Evolutionary conservation across 2,113 vertebrate genomes (phyloP).

Genomic region (Agapornis roseicollis): DNA sequence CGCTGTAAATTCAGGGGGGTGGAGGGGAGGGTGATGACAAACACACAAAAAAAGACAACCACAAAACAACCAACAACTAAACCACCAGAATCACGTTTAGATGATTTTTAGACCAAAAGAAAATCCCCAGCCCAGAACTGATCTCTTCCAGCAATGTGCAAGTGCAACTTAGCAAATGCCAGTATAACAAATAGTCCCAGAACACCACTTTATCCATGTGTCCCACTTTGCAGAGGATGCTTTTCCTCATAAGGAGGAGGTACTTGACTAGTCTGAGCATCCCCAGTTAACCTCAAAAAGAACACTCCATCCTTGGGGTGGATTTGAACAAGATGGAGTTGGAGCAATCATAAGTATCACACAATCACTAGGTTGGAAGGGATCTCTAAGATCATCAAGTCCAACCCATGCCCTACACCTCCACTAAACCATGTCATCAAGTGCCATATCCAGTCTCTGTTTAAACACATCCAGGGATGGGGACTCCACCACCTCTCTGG

Average conservation of each 20-base stretch:
- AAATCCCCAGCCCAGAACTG: neutral
- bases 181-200: neutral
- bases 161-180: neutral
- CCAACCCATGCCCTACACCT: too few relatives aligned
- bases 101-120: neutral
- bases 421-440: too few relatives aligned
- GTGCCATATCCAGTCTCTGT: too few relatives aligned
- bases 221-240: neutral
- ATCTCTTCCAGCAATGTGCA: neutral
- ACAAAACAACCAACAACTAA: neutral
- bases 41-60: neutral
- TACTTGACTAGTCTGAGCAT: neutral
- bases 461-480: too few relatives aligned
- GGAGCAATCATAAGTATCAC: too few relatives aligned
- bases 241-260: neutral
- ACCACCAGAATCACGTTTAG: neutral
- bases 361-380: too few relatives aligned
- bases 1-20: neutral
- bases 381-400: too few relatives aligned
- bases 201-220: rapidly evolving
- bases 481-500: too few relatives aligned
- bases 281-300: neutral
- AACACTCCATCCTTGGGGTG: neutral
- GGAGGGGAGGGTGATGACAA: too few relatives aligned
- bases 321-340: neutral